Percentiles rank a stretch among this genome's conserved stretches.
These are phyloP conservation scores for Myiozetetes cayanensis DNA, from an alignment of 2,113 vertebrate genomes.

Conservation along the genomic window DNA sequence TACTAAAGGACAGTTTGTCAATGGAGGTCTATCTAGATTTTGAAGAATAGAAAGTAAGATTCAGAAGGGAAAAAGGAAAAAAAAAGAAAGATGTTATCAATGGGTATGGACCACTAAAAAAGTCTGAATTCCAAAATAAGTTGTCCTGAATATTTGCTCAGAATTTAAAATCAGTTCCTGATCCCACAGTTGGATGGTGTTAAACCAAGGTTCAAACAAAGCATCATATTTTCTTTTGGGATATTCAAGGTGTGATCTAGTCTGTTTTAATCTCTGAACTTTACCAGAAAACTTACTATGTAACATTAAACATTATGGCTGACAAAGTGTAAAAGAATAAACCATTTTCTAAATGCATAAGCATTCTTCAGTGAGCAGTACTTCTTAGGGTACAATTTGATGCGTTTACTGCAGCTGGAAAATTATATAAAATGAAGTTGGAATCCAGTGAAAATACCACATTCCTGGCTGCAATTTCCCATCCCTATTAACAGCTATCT, in stretches of 20 bases:
- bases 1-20: background rate
- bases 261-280: background rate
- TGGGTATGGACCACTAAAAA: background rate
- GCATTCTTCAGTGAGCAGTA: background rate
- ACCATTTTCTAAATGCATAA: background rate
- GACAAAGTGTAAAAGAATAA: background rate
- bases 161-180: slow-evolving; percentile 8
- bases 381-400: background rate
- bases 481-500: background rate
- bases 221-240: background rate
- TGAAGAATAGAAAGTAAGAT: background rate
- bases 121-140: background rate
- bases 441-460: slow-evolving; percentile 1
- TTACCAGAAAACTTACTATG: background rate
- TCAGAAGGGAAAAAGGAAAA: background rate
- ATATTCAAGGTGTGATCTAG: background rate
- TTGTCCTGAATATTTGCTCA: background rate
- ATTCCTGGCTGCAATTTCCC: slow-evolving; percentile 5
- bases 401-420: slow-evolving; percentile 2
- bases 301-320: background rate
- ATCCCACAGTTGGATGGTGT: slow-evolving; percentile 8
- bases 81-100: background rate
- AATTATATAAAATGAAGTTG: background rate
- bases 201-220: background rate
- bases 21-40: background rate